Base-by-base conservation (phyloP, 2,888 invertebrate species). In the Cryptocephalus primarius region DNA sequence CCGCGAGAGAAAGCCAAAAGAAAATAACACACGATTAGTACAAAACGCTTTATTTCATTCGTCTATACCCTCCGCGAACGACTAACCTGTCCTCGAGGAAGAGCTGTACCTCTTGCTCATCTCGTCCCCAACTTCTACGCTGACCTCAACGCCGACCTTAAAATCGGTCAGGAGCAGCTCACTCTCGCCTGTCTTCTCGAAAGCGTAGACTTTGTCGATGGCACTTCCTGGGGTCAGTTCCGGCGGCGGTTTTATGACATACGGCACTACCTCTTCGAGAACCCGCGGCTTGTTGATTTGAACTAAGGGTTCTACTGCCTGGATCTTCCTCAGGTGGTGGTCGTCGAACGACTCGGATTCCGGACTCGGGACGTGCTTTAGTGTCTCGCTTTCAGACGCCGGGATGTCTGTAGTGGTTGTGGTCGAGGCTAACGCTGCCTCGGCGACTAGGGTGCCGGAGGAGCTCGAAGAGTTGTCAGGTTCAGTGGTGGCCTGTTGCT, bases 61-160 rank as follows among this genome's bases (percentile, higher is more conserved):
- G 22, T 4, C 22, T 6, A 22, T 22, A 22, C 22, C 6, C 22
- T 22, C 3, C 44, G 43, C 39, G 13, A 40, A 43, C 41, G 44
- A 60, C 60, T 60, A 52, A 63, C 64, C 64, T 62, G 61, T 60
- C 54, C 43, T 43, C 10, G 60, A 54, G 34, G 56, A 55, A 41
- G 60, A 60, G 46, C 62, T 62, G 39, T 63, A 63, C 50, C 60
- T 64, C 56, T 60, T 59, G 49, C 66, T 60, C 62, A 67, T 68
- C 56, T 66, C 67, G 51, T 64, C 63, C 45, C 54, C 60, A 46
- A 60, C 56, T 57, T 62, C 65, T 45, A 61, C 62, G 59, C 64
- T 62, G 55, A 64, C 61, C 52, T 63, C 62, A 44, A 64, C 58
- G 48, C 63, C 62, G 49, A 65, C 60, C 54, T 60, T 60, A 45